Evolutionary conservation across 2,113 vertebrate species (phyloP).

Genomic region (Atlantisia rogersi): DNA sequence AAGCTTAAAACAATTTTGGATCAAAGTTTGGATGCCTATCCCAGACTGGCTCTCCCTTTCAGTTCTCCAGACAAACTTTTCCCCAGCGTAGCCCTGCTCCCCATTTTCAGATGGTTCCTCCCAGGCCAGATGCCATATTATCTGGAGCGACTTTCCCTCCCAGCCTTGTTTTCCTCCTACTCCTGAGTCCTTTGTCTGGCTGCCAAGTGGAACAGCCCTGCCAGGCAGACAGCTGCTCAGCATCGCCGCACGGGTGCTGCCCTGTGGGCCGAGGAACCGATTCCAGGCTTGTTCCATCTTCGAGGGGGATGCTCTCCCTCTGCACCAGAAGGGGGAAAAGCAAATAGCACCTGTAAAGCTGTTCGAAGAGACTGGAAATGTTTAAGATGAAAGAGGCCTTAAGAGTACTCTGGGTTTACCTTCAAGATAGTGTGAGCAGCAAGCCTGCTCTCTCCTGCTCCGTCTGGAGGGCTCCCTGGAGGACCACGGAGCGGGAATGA

Average conservation of each 20-base stretch:
- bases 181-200: constrained; percentile 60
- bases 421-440: accelerated
- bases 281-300: constrained; percentile 38
- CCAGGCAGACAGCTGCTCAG: constrained; percentile 59
- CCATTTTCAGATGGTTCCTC: constrained; percentile 40
- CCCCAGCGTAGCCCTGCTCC: not conserved
- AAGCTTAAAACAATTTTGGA: not conserved
- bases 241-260: constrained; percentile 38
- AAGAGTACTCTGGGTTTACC: not conserved
- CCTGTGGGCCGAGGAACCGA: not conserved
- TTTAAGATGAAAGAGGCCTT: not conserved
- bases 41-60: not conserved
- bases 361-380: not conserved
- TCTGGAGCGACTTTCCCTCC: constrained; percentile 52
- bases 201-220: constrained; percentile 59
- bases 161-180: constrained; percentile 58
- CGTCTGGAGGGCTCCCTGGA: constrained; percentile 32
- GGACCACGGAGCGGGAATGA: not conserved
- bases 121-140: constrained; percentile 53
- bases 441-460: not conserved
- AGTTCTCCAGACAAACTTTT: not conserved
- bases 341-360: constrained; percentile 4
- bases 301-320: not conserved
- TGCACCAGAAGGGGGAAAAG: not conserved
- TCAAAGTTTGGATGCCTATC: not conserved